Evolutionary conservation across 2,888 invertebrate species (phyloP).

Genomic region (Periphyllus acericola): DNA sequence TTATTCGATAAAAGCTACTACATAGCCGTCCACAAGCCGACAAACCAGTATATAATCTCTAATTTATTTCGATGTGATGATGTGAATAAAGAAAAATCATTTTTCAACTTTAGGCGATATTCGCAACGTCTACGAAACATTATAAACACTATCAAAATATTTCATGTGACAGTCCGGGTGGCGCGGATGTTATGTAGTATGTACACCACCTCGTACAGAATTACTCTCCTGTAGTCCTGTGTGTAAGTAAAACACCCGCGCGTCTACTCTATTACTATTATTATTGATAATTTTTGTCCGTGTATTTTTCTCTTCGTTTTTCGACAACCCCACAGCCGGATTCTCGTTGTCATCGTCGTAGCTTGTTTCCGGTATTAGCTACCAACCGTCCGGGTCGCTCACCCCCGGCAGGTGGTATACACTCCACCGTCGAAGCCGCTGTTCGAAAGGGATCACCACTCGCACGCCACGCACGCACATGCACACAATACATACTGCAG

Average conservation of each 20-base stretch:
- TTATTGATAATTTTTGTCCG: not conserved
- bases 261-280: not conserved
- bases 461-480: not conserved
- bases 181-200: no score
- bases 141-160: no score
- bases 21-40: no score
- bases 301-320: not conserved
- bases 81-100: no score
- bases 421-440: not conserved
- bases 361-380: constrained; percentile 29
- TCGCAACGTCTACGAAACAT: no score
- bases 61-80: no score
- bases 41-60: no score
- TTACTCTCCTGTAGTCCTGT: not conserved
- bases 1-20: no score
- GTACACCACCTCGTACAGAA: not conserved
- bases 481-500: not conserved
- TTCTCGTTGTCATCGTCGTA: not conserved
- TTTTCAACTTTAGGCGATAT: no score
- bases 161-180: no score
- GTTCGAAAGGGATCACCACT: not conserved
- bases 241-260: not conserved
- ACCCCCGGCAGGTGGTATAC: constrained; percentile 39
- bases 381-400: not conserved
- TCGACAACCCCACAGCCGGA: not conserved